Conservation (phyloP, 2,797 vertebrate genomes). For the Poeciliopsis turneri region DNA sequence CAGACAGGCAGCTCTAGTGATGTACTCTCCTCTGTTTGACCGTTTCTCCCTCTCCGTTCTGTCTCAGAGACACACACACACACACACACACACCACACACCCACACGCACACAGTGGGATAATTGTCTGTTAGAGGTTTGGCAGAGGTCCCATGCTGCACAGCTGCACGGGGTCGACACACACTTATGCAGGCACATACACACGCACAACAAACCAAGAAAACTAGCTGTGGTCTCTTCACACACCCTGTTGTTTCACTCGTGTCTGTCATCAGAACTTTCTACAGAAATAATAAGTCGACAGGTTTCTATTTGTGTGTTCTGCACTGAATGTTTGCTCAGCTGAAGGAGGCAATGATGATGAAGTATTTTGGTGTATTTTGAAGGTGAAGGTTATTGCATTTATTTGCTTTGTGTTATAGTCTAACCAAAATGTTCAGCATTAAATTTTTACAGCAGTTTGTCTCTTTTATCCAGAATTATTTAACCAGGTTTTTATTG, state of each 20-base stretch:
- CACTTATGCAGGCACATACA: constrained; percentile 12
- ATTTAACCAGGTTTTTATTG: neutral
- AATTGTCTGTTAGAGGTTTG: constrained; percentile 78
- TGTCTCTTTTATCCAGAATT: neutral
- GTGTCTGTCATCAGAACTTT: constrained; percentile 26
- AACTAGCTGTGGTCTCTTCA: constrained; percentile 30
- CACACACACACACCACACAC: constrained; percentile 52
- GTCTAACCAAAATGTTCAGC: neutral
- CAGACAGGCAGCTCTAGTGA: constrained; percentile 67
- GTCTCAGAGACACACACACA: constrained; percentile 33
- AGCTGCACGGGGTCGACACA: constrained; percentile 70
- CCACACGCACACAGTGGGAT: constrained; percentile 61
- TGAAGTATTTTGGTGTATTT: constrained; percentile 2
- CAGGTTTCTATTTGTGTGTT: constrained; percentile 1
- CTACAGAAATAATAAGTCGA: constrained; percentile 20
- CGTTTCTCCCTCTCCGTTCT: constrained; percentile 10
- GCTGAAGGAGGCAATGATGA: constrained; percentile 9
- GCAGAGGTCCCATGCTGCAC: constrained; percentile 68
- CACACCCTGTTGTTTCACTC: constrained; percentile 39
- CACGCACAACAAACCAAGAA: constrained; percentile 11
- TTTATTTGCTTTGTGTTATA: neutral
- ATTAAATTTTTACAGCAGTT: neutral
- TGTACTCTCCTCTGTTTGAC: constrained; percentile 49
- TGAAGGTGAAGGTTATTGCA: neutral
- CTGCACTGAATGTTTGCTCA: constrained; percentile 35